A percentile compares a stretch with the other conserved stretches of the same genome.
Conservation (phyloP, 2,888 invertebrate genomes). For the Brachypalpus laphriformis region DNA sequence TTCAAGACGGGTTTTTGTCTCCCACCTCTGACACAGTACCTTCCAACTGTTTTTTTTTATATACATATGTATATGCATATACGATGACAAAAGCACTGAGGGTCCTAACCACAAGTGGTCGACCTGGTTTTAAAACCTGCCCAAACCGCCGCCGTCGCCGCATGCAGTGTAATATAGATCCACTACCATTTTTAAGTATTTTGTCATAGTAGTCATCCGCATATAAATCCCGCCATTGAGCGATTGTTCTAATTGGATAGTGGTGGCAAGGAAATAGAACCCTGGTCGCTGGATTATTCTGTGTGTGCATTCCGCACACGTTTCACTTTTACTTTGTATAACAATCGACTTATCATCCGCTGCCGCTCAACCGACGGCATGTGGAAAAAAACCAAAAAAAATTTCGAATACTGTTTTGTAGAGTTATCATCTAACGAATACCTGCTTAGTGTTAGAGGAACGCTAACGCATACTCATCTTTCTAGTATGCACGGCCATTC, state of each 20-base stretch:
- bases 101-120: conserved; percentile 69
- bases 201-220: conserved; percentile 8
- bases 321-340: conserved; percentile 46
- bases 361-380: background rate
- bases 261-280: conserved; percentile 5
- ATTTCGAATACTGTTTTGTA: conserved; percentile 3
- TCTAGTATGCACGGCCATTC: conserved; percentile 22
- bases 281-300: conserved; percentile 38
- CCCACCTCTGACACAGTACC: conserved; percentile 33
- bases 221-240: conserved; percentile 8
- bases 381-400: conserved; percentile 7
- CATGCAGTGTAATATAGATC: conserved; percentile 24
- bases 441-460: conserved; percentile 21
- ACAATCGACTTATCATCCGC: conserved; percentile 1
- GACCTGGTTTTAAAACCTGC: conserved; percentile 67
- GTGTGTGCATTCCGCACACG: conserved; percentile 42
- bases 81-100: conserved; percentile 44
- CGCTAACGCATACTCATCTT: conserved; percentile 38
- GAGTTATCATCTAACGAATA: conserved; percentile 6
- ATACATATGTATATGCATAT: no score
- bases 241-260: conserved; percentile 56
- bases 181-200: background rate
- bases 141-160: conserved; percentile 53
- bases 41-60: conserved; percentile 30
- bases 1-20: conserved; percentile 37